Percentiles rank a stretch among this genome's conserved stretches.
These are phyloP conservation scores for Microctenopoma steveboyesi DNA, from an alignment of 2,797 vertebrate species.

Conservation along the genomic window DNA sequence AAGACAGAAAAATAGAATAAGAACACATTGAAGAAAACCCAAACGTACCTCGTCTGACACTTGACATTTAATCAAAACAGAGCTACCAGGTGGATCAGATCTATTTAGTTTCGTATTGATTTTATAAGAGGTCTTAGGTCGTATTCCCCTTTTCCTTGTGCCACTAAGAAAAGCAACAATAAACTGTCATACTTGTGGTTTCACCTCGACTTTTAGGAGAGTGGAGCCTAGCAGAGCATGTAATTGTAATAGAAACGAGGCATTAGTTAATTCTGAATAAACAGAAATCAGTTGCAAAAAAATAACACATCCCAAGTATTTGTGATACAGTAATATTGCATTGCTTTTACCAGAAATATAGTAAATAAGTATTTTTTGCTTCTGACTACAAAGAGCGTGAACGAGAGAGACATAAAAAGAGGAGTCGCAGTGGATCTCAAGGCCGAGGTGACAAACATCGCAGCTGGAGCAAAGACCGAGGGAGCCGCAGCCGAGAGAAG, in stretches of 20 bases:
- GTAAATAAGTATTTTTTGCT: neutral
- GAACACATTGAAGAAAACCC: neutral
- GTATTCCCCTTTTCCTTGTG: neutral
- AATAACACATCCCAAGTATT: neutral
- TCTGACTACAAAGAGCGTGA: conserved; percentile 72
- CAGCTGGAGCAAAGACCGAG: conserved; percentile 79
- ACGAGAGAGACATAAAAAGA: conserved; percentile 77
- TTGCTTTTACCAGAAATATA: neutral
- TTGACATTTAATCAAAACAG: conserved; percentile 15
- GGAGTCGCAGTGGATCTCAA: conserved; percentile 74
- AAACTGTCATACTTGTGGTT: conserved; percentile 18
- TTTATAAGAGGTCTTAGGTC: conserved; percentile 23
- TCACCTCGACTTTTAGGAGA: neutral
- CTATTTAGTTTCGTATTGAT: neutral
- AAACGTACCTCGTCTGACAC: neutral
- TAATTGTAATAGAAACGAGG: conserved; percentile 7
- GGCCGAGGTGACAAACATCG: conserved; percentile 75
- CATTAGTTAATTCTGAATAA: neutral
- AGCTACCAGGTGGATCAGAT: neutral
- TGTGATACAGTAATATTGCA: neutral
- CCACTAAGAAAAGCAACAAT: conserved; percentile 6
- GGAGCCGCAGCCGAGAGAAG: conserved; percentile 84
- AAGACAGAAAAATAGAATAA: neutral
- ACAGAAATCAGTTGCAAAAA: too few species aligned
- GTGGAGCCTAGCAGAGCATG: neutral